Conservation (phyloP, 1,140 invertebrate genomes). For the Branchinecta lindahli region DNA sequence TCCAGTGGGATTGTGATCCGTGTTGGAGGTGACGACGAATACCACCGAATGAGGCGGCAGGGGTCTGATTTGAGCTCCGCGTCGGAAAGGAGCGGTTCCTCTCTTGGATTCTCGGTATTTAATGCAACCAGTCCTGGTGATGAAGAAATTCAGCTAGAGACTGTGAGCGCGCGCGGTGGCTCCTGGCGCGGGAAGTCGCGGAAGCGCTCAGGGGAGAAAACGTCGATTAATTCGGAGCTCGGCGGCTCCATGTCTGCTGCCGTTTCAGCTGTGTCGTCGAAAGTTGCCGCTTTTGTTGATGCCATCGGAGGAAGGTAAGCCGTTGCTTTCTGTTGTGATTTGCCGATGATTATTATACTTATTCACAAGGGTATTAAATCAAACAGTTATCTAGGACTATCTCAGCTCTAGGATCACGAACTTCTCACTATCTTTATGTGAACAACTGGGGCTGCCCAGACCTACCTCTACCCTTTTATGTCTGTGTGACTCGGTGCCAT, state of each 20-base stretch:
- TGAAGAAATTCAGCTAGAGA: neutral
- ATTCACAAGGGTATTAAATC: too few relatives aligned
- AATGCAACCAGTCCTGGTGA: neutral
- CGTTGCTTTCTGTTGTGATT: too few relatives aligned
- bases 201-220: neutral
- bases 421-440: too few relatives aligned
- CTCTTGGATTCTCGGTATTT: neutral
- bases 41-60: neutral
- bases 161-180: neutral
- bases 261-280: neutral
- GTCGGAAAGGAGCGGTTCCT: neutral
- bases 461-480: too few relatives aligned
- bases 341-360: too few relatives aligned
- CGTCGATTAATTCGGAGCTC: neutral
- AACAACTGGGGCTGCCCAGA: too few relatives aligned
- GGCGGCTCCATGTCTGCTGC: neutral
- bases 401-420: too few relatives aligned
- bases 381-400: too few relatives aligned
- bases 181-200: neutral
- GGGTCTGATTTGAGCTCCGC: neutral
- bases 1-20: neutral
- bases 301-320: neutral
- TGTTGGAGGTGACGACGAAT: neutral
- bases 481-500: too few relatives aligned
- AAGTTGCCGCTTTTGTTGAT: neutral